Evolutionary conservation across 2,113 vertebrate genomes (phyloP).

Genomic region (Hiodon tergisus): DNA sequence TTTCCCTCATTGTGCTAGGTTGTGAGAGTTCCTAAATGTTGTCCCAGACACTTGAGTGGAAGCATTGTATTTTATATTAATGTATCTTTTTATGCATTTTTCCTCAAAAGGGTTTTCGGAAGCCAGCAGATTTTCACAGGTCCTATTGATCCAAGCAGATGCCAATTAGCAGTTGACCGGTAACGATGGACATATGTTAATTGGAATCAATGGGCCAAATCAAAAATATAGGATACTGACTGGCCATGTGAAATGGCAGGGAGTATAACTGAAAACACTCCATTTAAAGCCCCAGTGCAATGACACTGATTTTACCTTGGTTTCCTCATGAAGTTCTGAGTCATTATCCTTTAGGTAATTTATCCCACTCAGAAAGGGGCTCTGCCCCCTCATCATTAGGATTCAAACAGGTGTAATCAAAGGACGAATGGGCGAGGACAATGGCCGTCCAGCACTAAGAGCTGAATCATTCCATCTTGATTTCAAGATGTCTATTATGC

Average conservation of each 20-base stretch:
- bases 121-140: too few relatives aligned
- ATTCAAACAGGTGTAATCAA: conserved; percentile 41
- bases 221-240: neutral
- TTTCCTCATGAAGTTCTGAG: neutral
- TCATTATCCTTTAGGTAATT: conserved; percentile 38
- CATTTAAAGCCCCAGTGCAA: neutral
- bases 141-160: too few relatives aligned
- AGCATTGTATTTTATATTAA: too few relatives aligned
- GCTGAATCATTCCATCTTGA: conserved; percentile 32
- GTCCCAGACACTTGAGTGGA: too few relatives aligned
- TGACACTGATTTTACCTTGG: neutral
- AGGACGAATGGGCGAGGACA: conserved; percentile 25
- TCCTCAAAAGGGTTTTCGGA: too few relatives aligned
- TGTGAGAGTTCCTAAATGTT: too few relatives aligned
- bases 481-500: conserved; percentile 32
- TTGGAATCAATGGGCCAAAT: too few relatives aligned
- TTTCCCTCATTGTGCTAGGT: too few relatives aligned
- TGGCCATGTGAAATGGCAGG: neutral
- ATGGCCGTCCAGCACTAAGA: conserved; percentile 20
- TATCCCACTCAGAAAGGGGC: conserved; percentile 31
- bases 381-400: conserved; percentile 25
- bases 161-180: too few relatives aligned
- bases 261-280: neutral
- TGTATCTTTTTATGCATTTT: too few relatives aligned
- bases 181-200: too few relatives aligned